Evolutionary conservation across 2,888 invertebrate species (phyloP), one percentile per base, ranked within the genome.

Genomic region (Therioaphis trifolii): DNA sequence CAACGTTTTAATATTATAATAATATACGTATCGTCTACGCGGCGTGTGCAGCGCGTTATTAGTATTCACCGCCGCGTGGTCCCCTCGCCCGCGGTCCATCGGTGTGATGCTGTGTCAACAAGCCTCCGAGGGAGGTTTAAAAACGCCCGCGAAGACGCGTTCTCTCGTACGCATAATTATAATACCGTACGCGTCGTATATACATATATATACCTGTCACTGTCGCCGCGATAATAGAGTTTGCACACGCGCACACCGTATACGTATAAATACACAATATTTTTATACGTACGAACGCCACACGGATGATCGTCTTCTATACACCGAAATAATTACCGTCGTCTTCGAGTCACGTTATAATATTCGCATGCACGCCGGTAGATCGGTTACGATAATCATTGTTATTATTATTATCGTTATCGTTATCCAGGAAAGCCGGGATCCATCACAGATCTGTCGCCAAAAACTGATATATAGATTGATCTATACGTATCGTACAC

Each of bases 211-310:
- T 58, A 58, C 12, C 78, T 21, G 80, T 63, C 72, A 72, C 61
- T 15, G 80, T 4, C 43, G 78, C 7, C 61, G 72, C 63, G 72
- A 80, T 80, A 80, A 80, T 61, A 63, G 46, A 61, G 80, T 80
- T 80, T 80, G 35, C 80, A 46, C 46, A 71, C n/a, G 14, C 24
- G 27, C 71, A 69, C 24, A 63, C n/a, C n/a, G n/a, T n/a, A n/a
- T n/a, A n/a, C n/a, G n/a, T n/a, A n/a, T n/a, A n/a, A n/a, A n/a
- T n/a, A n/a, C n/a, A n/a, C n/a, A n/a, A n/a, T n/a, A n/a, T n/a
- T n/a, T n/a, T n/a, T n/a, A n/a, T n/a, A n/a, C 9, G 15, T 21
- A n/a, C 3, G 18, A 18, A 21, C 9, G 21, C 58, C 4, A n/a
- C 27, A 2, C 46, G 7, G 35, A 35, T 5, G 66, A 18, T 29